A percentile compares a stretch with the other conserved stretches of the same genome.
Conservation (phyloP, 2,888 invertebrate species). For the Itoplectis maculator region DNA sequence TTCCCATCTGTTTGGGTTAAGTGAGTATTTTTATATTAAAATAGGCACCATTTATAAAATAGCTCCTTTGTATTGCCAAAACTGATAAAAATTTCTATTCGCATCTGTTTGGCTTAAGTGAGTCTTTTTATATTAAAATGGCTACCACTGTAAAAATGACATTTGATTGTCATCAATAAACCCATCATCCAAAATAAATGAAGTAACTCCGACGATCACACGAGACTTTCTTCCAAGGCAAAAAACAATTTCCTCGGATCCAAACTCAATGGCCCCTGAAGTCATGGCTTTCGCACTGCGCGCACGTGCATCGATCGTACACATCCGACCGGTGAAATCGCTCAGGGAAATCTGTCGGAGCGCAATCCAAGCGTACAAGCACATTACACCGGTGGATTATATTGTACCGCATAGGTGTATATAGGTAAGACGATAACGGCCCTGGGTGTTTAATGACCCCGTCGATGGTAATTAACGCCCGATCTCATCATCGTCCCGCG, state of each 20-base stretch:
- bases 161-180: no score
- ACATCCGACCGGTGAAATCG: conserved; percentile 56
- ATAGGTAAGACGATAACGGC: conserved; percentile 70
- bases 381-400: conserved; percentile 27
- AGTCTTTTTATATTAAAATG: neutral
- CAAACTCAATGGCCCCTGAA: neutral
- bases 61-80: neutral
- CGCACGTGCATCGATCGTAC: conserved; percentile 45
- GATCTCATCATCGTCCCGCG: conserved; percentile 63
- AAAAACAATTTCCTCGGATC: neutral
- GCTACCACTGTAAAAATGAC: neutral
- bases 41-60: no score
- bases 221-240: no score
- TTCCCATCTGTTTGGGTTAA: no score
- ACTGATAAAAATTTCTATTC: neutral
- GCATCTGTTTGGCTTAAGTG: neutral
- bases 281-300: conserved; percentile 23
- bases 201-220: neutral
- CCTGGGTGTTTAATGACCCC: conserved; percentile 73
- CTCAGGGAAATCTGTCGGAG: conserved; percentile 73
- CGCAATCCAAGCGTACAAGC: conserved; percentile 67
- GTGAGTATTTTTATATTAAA: no score
- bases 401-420: conserved; percentile 10
- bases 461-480: conserved; percentile 74
- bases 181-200: no score